A percentile compares a stretch with the other conserved stretches of the same genome.
Conservation (phyloP, 2,888 invertebrate genomes). For the Thumatha senex region DNA sequence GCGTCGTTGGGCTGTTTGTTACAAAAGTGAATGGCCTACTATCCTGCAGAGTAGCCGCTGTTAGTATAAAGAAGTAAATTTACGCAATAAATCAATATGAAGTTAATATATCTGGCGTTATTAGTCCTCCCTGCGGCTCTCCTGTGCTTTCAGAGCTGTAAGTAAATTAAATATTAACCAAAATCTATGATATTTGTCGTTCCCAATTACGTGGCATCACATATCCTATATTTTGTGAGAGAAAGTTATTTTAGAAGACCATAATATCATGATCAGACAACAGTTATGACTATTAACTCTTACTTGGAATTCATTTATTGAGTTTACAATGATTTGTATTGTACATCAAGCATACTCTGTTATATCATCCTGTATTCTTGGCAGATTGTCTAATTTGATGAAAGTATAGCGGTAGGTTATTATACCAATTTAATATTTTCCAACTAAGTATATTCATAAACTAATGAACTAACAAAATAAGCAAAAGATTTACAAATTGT, state of each 20-base stretch:
- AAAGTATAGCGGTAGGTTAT: background rate
- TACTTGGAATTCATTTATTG: background rate
- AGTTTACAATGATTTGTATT: background rate
- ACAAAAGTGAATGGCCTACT: conserved; percentile 72
- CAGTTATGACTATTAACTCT: background rate
- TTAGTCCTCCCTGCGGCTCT: conserved; percentile 88
- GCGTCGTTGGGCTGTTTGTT: conserved; percentile 59
- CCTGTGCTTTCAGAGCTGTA: conserved; percentile 88
- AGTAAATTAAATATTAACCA: conserved; percentile 69
- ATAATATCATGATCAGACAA: background rate
- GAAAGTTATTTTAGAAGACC: conserved; percentile 41
- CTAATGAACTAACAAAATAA: too few species aligned
- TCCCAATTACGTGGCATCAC: conserved; percentile 73
- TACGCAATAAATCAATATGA: conserved; percentile 82
- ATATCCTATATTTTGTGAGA: conserved; percentile 50
- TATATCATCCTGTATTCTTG: conserved; percentile 10
- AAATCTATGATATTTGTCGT: conserved; percentile 38
- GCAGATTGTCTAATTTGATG: background rate
- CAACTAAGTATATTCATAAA: too few species aligned
- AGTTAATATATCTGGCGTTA: conserved; percentile 85
- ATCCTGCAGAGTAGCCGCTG: conserved; percentile 54
- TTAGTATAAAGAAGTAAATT: conserved; percentile 42
- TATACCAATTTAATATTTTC: background rate
- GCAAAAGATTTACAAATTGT: too few species aligned
- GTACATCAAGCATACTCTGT: background rate